Conservation (phyloP, 37 sponge, comb jelly and placozoan species). For the Aplysina aerophoba region DNA sequence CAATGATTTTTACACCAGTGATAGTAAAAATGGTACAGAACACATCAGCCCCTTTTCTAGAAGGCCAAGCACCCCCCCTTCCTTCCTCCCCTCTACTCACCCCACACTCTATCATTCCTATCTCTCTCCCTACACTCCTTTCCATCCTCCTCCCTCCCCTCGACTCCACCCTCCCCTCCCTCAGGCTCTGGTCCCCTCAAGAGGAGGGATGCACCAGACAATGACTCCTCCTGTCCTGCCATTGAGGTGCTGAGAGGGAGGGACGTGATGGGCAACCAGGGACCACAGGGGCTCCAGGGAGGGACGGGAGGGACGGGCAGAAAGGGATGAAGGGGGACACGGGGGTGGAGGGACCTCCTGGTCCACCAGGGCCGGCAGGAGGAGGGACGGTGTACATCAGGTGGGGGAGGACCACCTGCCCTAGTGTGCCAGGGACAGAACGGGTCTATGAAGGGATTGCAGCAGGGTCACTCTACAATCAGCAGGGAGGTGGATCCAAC, state of each 20-base stretch:
- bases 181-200: too few relatives aligned
- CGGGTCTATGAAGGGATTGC: slow-evolving; percentile 29
- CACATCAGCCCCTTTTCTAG: too few relatives aligned
- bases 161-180: too few relatives aligned
- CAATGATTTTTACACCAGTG: too few relatives aligned
- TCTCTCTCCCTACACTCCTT: too few relatives aligned
- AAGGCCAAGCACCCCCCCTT: too few relatives aligned
- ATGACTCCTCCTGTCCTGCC: neutral
- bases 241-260: slow-evolving; percentile 37
- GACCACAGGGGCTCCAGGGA: slow-evolving; percentile 3
- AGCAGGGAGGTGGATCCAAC: slow-evolving; percentile 57
- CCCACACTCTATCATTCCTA: too few relatives aligned
- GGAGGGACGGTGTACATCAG: slow-evolving; percentile 48
- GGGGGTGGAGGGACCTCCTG: slow-evolving; percentile 31
- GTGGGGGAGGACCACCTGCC: slow-evolving; percentile 58
- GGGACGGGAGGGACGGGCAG: slow-evolving; percentile 23
- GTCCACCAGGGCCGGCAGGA: slow-evolving; percentile 31
- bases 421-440: slow-evolving; percentile 28
- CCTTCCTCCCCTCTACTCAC: too few relatives aligned
- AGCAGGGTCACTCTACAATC: neutral
- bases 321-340: slow-evolving; percentile 30
- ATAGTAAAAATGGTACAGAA: too few relatives aligned
- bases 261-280: slow-evolving; percentile 37
- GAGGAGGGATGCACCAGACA: too few relatives aligned
- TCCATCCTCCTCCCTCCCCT: too few relatives aligned